A percentile compares a stretch with the other conserved stretches of the same genome.
These are phyloP conservation scores for Steatornis caripensis DNA, from an alignment of 2,113 vertebrate genomes.

Conservation along the genomic window DNA sequence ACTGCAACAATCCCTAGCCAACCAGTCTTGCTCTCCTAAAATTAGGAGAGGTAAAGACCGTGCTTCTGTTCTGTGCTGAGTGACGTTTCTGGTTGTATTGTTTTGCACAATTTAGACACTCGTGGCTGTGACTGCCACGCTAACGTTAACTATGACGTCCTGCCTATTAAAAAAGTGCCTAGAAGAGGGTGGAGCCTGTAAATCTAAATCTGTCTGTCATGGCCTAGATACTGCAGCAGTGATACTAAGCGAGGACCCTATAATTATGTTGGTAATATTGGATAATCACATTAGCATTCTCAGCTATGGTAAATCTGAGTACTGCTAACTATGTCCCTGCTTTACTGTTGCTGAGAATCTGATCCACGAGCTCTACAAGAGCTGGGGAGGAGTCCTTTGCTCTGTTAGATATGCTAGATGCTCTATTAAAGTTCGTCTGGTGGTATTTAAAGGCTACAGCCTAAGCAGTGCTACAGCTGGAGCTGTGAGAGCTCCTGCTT, in stretches of 20 bases:
- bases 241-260: background rate
- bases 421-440: background rate
- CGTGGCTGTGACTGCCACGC: background rate
- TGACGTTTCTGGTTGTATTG: background rate
- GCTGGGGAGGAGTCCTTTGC: background rate
- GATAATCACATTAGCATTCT: slow-evolving; percentile 41
- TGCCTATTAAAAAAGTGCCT: background rate
- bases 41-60: rapidly evolving
- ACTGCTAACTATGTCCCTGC: background rate
- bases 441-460: background rate
- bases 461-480: background rate
- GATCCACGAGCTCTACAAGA: rapidly evolving
- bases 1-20: background rate
- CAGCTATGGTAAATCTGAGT: background rate
- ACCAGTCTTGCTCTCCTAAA: background rate
- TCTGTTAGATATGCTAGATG: background rate
- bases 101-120: background rate
- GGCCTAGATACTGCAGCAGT: slow-evolving; percentile 45
- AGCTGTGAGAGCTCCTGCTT: background rate
- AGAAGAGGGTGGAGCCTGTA: slow-evolving; percentile 22
- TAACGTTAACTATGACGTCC: rapidly evolving
- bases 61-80: background rate
- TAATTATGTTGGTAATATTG: slow-evolving; percentile 1
- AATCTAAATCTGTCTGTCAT: slow-evolving; percentile 34
- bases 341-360: background rate